Percentiles rank a stretch among this genome's conserved stretches.
These are phyloP conservation scores for Mycetomoellerius zeteki DNA, from an alignment of 1,140 invertebrate genomes.

Conservation along the genomic window DNA sequence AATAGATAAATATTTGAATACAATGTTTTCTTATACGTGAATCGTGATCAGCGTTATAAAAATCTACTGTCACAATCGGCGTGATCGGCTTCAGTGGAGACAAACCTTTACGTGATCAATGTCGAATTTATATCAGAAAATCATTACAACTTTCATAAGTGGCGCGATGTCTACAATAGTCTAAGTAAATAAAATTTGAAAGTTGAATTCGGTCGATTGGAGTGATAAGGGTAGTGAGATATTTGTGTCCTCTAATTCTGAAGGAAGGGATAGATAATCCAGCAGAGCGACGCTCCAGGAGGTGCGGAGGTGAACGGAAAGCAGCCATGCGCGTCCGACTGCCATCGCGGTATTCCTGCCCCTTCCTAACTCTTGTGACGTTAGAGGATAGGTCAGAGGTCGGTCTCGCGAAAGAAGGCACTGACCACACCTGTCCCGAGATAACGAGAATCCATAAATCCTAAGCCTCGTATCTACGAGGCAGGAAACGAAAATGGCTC, in stretches of 20 bases:
- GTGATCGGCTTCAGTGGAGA: too few species aligned
- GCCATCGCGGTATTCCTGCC: constrained; percentile 62
- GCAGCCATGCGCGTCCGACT: constrained; percentile 72
- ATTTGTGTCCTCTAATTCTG: constrained; percentile 55
- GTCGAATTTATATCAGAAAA: neutral
- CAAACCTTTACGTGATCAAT: neutral
- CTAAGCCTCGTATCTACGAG: neutral
- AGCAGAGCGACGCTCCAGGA: constrained; percentile 29
- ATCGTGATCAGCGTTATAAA: too few species aligned
- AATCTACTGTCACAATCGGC: too few species aligned
- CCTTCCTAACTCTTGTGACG: constrained; percentile 32
- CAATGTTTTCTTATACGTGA: too few species aligned
- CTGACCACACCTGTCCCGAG: constrained; percentile 68
- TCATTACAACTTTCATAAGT: neutral
- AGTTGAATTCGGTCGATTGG: constrained; percentile 9
- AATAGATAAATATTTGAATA: too few species aligned
- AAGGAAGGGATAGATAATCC: constrained; percentile 64
- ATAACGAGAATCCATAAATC: constrained; percentile 45
- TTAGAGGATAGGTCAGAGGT: constrained; percentile 62
- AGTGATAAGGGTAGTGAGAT: constrained; percentile 35
- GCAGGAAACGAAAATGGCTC: neutral
- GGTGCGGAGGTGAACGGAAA: constrained; percentile 40
- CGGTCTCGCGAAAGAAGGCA: constrained; percentile 44
- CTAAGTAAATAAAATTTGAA: constrained; percentile 19
- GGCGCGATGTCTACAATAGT: neutral